Evolutionary conservation across 1,140 invertebrate genomes (phyloP).

Genomic region (Caenorhabditis remanei): DNA sequence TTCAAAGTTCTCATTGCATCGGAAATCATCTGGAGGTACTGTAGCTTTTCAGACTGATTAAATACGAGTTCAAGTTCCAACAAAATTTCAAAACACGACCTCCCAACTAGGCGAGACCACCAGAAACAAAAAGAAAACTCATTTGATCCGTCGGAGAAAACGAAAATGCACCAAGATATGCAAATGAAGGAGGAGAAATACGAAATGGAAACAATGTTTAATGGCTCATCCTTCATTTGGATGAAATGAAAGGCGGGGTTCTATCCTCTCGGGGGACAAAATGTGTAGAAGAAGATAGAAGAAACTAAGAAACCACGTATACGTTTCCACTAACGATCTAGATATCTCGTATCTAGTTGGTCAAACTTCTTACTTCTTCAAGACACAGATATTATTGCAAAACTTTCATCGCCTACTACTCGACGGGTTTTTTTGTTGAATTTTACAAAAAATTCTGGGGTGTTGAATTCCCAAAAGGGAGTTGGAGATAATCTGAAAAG

Average conservation of each 20-base stretch:
- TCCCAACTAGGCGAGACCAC: too few relatives aligned
- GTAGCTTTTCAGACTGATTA: too few relatives aligned
- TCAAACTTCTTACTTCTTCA: not conserved
- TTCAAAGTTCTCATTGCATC: too few relatives aligned
- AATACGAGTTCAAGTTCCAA: too few relatives aligned
- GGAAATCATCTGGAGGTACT: too few relatives aligned
- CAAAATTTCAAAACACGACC: too few relatives aligned
- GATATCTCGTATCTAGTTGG: slow-evolving; percentile 28
- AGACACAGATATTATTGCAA: not conserved
- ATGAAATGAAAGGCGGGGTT: slow-evolving; percentile 12
- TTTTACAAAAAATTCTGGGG: slow-evolving; percentile 19
- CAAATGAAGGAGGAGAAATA: slow-evolving; percentile 6
- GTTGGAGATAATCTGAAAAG: slow-evolving; percentile 46
- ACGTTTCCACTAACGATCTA: not conserved
- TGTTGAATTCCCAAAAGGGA: slow-evolving; percentile 49
- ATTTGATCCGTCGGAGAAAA: not conserved
- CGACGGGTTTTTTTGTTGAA: not conserved
- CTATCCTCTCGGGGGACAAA: slow-evolving; percentile 10
- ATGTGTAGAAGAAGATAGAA: not conserved
- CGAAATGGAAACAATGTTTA: slow-evolving; percentile 49
- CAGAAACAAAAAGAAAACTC: not conserved
- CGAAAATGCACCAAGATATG: not conserved
- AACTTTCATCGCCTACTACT: slow-evolving; percentile 14
- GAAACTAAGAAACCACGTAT: slow-evolving; percentile 25
- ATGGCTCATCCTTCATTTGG: slow-evolving; percentile 55